These are phyloP conservation scores for Uria aalge DNA, from an alignment of 2,113 vertebrate genomes.

Conservation along the genomic window DNA sequence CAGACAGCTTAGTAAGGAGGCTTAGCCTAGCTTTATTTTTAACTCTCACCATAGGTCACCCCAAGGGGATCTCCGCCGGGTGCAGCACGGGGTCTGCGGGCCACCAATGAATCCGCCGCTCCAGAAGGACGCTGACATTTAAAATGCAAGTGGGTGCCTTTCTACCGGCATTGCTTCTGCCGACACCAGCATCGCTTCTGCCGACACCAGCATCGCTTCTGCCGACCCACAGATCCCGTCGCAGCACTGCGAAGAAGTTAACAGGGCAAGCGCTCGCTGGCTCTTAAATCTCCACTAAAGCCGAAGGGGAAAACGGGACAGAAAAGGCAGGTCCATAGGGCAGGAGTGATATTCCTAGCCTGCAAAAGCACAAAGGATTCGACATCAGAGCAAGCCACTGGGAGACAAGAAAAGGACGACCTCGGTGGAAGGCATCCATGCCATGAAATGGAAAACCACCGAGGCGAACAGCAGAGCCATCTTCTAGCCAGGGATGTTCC, in stretches of 20 bases:
- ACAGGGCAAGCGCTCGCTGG: rapidly evolving
- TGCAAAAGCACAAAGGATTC: not conserved
- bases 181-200: not conserved
- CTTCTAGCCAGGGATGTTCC: not conserved
- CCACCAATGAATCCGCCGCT: not conserved
- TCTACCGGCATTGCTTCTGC: rapidly evolving
- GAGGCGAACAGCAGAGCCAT: not conserved
- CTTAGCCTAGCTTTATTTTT: not conserved
- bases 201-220: not conserved
- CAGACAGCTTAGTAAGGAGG: not conserved
- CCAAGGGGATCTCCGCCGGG: not conserved
- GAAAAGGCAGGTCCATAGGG: not conserved
- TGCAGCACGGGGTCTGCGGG: not conserved
- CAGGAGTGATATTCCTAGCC: not conserved
- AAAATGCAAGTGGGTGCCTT: rapidly evolving
- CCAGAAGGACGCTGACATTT: rapidly evolving
- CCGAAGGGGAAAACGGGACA: rapidly evolving
- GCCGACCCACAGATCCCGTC: not conserved
- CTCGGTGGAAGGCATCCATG: not conserved
- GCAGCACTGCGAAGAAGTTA: not conserved
- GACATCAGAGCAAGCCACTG: not conserved
- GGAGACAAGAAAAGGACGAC: not conserved
- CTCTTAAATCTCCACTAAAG: not conserved
- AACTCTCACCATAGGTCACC: not conserved
- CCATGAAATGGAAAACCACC: not conserved